Evolutionary conservation across 2,797 vertebrate species (phyloP), one percentile per base, ranked within the genome.

Genomic region (Bradypus variegatus): DNA sequence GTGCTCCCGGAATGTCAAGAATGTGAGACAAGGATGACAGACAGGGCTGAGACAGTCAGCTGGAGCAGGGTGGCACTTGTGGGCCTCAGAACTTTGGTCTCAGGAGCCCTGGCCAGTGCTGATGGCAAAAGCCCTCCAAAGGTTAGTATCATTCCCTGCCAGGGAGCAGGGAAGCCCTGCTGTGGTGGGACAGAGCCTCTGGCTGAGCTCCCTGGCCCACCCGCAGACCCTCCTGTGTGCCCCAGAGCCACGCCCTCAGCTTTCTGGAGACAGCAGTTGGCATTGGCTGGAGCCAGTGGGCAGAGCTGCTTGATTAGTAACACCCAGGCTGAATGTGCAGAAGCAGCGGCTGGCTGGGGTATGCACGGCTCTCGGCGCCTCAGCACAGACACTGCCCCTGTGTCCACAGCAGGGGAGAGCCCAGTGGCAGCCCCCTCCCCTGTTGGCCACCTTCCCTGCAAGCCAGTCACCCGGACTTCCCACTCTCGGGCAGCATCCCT

Each of bases 281-380:
- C 65, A 8, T 55, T 50, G 33, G 21, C 79, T 23, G 9, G 81
- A 86, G 65, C 36, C 1, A 41, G 8, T 50, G 70, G 73, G 89
- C 7, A 2, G 77, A n/a, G 38, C 84, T 64, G 69, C 72, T 77
- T 62, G n/a, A 13, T 45, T 53, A 80, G 91, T 91, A 82, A 93
- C 90, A 89, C 94, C 84, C 72, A 19, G 58, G 73, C 91, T 50
- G 18, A 76, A 64, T 38, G 91, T 92, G 94, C 69, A 76, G 10
- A 84, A 87, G 84, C 7, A 50, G 91, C 84, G 69, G 60, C 91
- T 36, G 65, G 91, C 92, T 45, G 69, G 85, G 67, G 33, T 2
- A 0, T 41, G 36, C 69, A 9, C 64, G 19, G 72, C 79, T 48
- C 81, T 60, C 55, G 86, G 86, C 27, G 0, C 84, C 83, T 77